Percentiles rank a stretch among this genome's conserved stretches.
These are phyloP conservation scores for Phaethon lepturus DNA, from an alignment of 2,113 vertebrate genomes.

Conservation along the genomic window DNA sequence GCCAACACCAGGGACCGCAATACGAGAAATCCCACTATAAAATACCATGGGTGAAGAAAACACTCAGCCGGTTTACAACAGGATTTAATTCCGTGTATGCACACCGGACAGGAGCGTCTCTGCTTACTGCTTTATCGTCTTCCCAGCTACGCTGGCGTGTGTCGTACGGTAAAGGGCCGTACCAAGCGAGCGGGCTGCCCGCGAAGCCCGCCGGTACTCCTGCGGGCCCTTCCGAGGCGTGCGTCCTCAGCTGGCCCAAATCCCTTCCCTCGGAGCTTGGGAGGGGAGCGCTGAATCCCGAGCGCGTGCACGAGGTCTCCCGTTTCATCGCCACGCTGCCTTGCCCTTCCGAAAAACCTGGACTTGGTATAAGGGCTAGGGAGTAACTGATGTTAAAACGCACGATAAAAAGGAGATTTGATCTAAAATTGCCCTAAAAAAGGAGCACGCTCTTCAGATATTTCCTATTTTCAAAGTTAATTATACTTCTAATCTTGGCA, in stretches of 20 bases:
- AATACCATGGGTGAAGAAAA: not conserved
- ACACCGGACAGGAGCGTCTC: not conserved
- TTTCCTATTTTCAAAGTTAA: not conserved
- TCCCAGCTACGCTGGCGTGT: not conserved
- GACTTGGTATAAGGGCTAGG: not conserved
- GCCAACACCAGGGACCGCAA: not conserved
- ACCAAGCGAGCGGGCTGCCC: not conserved
- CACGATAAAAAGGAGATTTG: not conserved
- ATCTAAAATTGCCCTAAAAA: not conserved
- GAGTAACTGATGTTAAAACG: not conserved
- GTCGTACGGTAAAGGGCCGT: not conserved
- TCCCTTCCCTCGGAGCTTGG: conserved; percentile 1
- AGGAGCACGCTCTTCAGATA: not conserved
- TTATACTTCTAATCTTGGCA: not conserved
- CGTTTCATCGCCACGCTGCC: not conserved
- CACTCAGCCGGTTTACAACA: not conserved
- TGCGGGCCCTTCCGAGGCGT: not conserved
- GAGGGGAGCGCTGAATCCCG: not conserved
- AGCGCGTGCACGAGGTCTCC: not conserved
- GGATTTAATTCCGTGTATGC: not conserved
- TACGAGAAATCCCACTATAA: not conserved
- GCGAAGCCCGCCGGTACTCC: conserved; percentile 1
- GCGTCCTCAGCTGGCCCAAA: not conserved
- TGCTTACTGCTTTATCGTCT: not conserved
- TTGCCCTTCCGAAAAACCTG: conserved; percentile 8